Evolutionary conservation across 53 echinoderm and acorn worm genomes (phyloP), one percentile per base, ranked within the genome.

Genomic region (Mesocentrotus franciscanus): DNA sequence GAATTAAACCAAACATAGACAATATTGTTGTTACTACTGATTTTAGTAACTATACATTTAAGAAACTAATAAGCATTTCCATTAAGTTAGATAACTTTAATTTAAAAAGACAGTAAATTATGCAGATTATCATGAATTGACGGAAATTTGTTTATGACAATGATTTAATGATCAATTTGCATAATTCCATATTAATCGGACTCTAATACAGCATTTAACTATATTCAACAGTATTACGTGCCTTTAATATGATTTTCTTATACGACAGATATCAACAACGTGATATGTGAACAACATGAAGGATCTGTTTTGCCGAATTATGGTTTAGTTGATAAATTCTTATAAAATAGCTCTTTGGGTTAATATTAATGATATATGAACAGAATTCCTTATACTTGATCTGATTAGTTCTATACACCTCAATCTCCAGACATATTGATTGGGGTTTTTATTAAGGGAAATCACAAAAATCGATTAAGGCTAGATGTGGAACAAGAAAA

Each of bases 401-500:
- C 26, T 68, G 74, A 18, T 12, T 74, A 27, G 26, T n/a, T 8
- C 8, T 9, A 16, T 81, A 9, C 22, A 81, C 81, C 8, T 57
- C 27, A 87, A 27, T 57, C 58, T 81, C 81, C 20, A 34, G 81
- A 81, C 81, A 81, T 36, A 36, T 81, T 87, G 58, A 56, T 87
- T 87, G 64, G 16, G 16, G 20, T 64, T 64, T 29, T 75, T 24
- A 49, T 84, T 84, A 6, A 87, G 58, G 49, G 27, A 56, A 87
- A 57, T 85, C 56, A 57, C 9, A 56, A 11, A 85, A 85, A 87
- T 57, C 87, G 58, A 87, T 87, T 12, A 26, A 2, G 57, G 56
- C 15, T 26, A 27, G 58, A 87, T 87, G 87, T 58, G 58, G 2
- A 87, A 87, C 87, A 58, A 57, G 87, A 87, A 87, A 84, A 87